These are phyloP conservation scores for Electrona antarctica DNA, from an alignment of 2,113 vertebrate genomes.

Conservation along the genomic window DNA sequence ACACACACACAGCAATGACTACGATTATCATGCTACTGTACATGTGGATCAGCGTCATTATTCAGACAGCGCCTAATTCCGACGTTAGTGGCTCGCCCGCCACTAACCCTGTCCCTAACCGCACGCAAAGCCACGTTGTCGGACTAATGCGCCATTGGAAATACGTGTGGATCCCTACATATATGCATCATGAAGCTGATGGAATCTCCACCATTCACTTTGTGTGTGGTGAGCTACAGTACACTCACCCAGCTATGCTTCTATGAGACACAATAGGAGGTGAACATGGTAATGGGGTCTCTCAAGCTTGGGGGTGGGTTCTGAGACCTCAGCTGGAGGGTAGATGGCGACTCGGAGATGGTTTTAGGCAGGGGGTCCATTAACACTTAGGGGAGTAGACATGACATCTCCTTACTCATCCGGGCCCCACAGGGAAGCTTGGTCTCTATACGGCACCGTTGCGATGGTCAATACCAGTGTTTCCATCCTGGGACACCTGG, in stretches of 20 bases:
- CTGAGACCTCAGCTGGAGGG: constrained; percentile 63
- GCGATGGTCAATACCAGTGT: constrained; percentile 68
- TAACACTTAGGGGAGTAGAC: constrained; percentile 67
- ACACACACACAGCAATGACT: neutral
- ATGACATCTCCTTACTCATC: constrained; percentile 77
- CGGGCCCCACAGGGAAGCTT: constrained; percentile 68
- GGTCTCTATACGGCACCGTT: constrained; percentile 61
- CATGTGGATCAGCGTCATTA: no score
- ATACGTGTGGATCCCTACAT: no score
- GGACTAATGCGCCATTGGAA: no score
- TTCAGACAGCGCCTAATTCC: no score
- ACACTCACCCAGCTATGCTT: constrained; percentile 11
- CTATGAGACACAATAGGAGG: constrained; percentile 23
- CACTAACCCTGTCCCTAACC: no score
- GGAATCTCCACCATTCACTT: neutral
- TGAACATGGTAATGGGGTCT: constrained; percentile 34
- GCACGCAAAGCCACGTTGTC: no score
- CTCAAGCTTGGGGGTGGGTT: constrained; percentile 27
- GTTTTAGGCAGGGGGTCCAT: constrained; percentile 70
- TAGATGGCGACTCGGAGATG: constrained; percentile 60
- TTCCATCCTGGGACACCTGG: constrained; percentile 70
- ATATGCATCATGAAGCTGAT: neutral
- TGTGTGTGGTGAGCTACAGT: neutral
- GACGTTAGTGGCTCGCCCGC: no score
- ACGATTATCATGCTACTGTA: no score